Conservation (phyloP, 2,888 invertebrate species). For the Mesodorylaimus sp. region DNA sequence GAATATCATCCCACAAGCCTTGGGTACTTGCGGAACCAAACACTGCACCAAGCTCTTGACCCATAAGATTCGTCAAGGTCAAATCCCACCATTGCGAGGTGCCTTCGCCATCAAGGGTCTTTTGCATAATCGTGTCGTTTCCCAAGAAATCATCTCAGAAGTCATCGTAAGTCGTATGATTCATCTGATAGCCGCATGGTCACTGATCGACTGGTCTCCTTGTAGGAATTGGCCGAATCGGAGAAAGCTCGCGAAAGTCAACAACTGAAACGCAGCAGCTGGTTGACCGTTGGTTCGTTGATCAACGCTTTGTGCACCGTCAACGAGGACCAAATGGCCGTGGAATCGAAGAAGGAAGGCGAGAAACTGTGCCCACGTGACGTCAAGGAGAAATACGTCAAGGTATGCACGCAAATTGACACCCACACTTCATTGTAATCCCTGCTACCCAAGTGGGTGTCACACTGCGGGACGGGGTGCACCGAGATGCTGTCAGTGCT, state of each 20-base stretch:
- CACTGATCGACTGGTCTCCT: not conserved
- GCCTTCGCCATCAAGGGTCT: conserved; percentile 14
- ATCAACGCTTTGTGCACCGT: conserved; percentile 9
- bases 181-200: not conserved
- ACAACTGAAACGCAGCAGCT: conserved; percentile 17
- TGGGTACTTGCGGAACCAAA: conserved; percentile 16
- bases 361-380: conserved; percentile 7
- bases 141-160: conserved; percentile 10
- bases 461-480: too few species aligned
- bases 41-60: conserved; percentile 13
- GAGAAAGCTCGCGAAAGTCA: not conserved
- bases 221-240: conserved; percentile 4
- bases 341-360: conserved; percentile 11
- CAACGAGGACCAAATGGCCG: conserved; percentile 12
- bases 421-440: too few species aligned
- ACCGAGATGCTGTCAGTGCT: too few species aligned
- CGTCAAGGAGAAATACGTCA: conserved; percentile 4
- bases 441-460: too few species aligned
- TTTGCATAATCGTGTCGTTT: conserved; percentile 13
- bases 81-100: conserved; percentile 16
- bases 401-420: conserved; percentile 6
- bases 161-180: conserved; percentile 3
- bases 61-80: conserved; percentile 14
- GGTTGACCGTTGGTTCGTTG: conserved; percentile 16
- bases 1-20: conserved; percentile 16